Evolutionary conservation across 2,113 vertebrate genomes (phyloP).

Genomic region (Rhynchomys soricoides): DNA sequence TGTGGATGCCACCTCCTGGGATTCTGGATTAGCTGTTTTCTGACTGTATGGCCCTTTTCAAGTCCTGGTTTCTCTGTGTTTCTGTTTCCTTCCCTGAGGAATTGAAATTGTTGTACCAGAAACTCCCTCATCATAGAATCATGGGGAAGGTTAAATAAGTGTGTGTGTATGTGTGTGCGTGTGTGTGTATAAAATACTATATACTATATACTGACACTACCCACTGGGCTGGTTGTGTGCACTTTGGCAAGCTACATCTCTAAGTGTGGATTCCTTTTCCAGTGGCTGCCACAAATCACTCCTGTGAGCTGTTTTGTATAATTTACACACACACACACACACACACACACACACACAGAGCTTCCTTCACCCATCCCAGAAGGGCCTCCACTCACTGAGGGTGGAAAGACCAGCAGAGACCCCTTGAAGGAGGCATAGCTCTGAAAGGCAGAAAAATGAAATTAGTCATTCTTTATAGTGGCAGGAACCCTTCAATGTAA

Average conservation of each 20-base stretch:
- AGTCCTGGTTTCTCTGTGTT: background rate
- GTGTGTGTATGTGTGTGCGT: no score
- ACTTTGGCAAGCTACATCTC: background rate
- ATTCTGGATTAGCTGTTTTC: background rate
- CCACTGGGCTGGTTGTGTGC: background rate
- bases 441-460: background rate
- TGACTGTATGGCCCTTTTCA: background rate
- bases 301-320: background rate
- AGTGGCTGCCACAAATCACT: background rate
- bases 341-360: no score
- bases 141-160: background rate
- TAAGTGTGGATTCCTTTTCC: background rate
- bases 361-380: background rate
- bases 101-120: background rate
- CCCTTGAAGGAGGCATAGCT: background rate
- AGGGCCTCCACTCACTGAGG: background rate
- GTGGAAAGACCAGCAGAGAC: background rate
- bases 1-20: background rate
- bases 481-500: background rate
- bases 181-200: no score
- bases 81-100: constrained; percentile 7
- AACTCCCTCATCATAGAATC: background rate
- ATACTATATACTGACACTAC: no score
- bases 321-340: background rate
- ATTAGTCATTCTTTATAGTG: background rate